phyloP scores from a whole-genome alignment of 30 jellyfish, hydroid and myxozoan species.

The Rhopilema esculentum region DNA sequence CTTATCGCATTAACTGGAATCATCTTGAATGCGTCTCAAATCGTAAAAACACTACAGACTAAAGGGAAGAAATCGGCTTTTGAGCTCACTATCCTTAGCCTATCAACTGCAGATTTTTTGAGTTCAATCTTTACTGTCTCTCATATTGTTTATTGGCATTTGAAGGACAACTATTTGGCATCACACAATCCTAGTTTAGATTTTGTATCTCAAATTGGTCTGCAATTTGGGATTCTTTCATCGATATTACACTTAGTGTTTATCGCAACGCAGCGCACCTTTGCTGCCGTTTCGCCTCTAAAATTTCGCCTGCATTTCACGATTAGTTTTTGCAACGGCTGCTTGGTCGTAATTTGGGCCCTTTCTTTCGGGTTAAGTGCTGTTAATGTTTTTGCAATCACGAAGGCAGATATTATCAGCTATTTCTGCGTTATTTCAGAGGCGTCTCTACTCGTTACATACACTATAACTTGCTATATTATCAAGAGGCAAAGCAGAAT shows the following conservation, averaged over 20 bases:
- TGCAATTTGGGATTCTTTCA: constrained; percentile 5
- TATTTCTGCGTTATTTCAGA: neutral
- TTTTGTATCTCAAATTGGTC: neutral
- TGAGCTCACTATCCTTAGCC: constrained; percentile 22
- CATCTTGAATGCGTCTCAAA: constrained; percentile 4
- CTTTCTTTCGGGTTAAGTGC: constrained; percentile 1
- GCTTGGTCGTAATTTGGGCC: neutral
- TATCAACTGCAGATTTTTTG: constrained; percentile 19
- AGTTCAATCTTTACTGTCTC: constrained; percentile 6
- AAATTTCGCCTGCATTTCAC: constrained; percentile 1
- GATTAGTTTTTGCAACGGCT: constrained; percentile 1
- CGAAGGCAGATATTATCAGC: constrained; percentile 7
- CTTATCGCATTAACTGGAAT: constrained; percentile 10
- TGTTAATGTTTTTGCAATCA: neutral
- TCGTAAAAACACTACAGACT: neutral
- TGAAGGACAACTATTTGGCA: neutral
- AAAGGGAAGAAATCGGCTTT: constrained; percentile 2
- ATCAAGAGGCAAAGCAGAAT: constrained; percentile 8
- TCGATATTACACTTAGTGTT: constrained; percentile 8
- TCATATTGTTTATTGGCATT: constrained; percentile 27
- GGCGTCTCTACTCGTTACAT: neutral
- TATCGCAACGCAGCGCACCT: neutral
- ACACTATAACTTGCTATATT: constrained; percentile 2
- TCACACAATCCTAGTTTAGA: neutral
- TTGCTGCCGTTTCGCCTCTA: constrained; percentile 8